Percentiles rank a stretch among this genome's conserved stretches.
phyloP scores from a whole-genome alignment of 2,888 invertebrate genomes.

The Ormyrus rosae region DNA sequence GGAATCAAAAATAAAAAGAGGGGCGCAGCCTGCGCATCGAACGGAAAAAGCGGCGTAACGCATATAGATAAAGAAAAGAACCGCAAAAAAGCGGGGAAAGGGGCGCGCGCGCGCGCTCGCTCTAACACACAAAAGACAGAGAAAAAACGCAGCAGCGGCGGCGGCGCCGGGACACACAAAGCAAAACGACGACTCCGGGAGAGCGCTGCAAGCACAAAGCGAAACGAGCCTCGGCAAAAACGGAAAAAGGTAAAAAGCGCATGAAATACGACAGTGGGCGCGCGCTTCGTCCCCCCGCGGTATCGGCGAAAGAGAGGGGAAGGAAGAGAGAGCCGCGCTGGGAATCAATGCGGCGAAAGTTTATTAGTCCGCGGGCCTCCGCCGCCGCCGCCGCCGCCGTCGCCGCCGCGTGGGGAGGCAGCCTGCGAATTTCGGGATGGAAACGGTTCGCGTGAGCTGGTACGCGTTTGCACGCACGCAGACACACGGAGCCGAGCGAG shows the following conservation, averaged over 20 bases:
- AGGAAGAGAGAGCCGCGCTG: neutral
- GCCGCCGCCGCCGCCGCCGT: neutral
- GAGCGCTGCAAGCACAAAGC: neutral
- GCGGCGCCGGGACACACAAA: neutral
- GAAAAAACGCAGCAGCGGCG: neutral
- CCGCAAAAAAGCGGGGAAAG: constrained; percentile 18
- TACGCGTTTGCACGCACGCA: constrained; percentile 58
- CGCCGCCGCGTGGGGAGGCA: neutral
- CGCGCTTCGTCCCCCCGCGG: neutral
- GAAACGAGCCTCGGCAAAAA: neutral
- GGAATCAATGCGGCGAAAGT: constrained; percentile 55
- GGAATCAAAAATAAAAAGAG: constrained; percentile 33
- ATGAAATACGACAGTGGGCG: constrained; percentile 36
- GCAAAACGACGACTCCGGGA: constrained; percentile 2
- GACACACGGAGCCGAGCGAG: constrained; percentile 8
- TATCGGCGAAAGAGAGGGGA: constrained; percentile 2
- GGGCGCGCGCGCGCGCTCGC: neutral
- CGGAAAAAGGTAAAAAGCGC: constrained; percentile 40
- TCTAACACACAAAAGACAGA: constrained; percentile 22
- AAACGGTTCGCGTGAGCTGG: constrained; percentile 33
- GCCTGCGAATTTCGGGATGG: constrained; percentile 40
- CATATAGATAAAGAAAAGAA: constrained; percentile 44
- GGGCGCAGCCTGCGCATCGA: neutral
- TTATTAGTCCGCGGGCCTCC: constrained; percentile 57
- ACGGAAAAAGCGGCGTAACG: constrained; percentile 25